These are phyloP conservation scores for Muntiacus muntjak DNA, from an alignment of 2,113 vertebrate species.

Conservation along the genomic window DNA sequence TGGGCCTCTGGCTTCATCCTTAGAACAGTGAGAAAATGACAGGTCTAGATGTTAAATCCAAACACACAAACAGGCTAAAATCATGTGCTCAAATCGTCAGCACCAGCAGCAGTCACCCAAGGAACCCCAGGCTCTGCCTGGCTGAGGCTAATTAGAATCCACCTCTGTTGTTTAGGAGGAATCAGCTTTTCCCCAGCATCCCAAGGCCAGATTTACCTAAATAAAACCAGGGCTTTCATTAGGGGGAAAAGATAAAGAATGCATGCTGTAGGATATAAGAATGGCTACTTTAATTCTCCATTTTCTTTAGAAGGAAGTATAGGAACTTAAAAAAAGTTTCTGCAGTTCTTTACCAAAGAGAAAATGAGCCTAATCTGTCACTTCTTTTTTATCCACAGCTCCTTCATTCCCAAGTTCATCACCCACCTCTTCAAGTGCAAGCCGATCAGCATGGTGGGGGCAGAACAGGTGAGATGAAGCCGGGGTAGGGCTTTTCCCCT, in stretches of 20 bases:
- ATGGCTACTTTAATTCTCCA: neutral
- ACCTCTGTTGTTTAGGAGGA: neutral
- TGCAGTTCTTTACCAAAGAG: neutral
- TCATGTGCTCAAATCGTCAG: neutral
- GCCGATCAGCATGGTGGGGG: conserved; percentile 98
- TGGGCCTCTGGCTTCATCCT: neutral
- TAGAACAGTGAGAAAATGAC: neutral
- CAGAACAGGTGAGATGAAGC: conserved; percentile 89
- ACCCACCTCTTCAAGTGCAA: conserved; percentile 99
- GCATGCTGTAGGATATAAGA: neutral
- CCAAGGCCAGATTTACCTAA: neutral
- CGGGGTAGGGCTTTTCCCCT: neutral
- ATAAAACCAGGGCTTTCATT: neutral
- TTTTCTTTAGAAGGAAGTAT: neutral
- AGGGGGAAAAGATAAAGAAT: neutral
- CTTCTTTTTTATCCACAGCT: conserved; percentile 80
- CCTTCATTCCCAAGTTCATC: conserved; percentile 99
- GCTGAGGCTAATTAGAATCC: neutral
- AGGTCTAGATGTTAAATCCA: neutral
- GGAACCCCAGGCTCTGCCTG: neutral
- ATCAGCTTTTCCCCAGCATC: neutral
- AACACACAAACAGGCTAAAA: neutral
- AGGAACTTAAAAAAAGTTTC: neutral
- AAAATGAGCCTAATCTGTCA: neutral
- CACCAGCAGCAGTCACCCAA: neutral